A percentile compares a stretch with the other conserved stretches of the same genome.
phyloP scores from a whole-genome alignment of 2,888 invertebrate species.

The Megaustenia siamemsis region DNA sequence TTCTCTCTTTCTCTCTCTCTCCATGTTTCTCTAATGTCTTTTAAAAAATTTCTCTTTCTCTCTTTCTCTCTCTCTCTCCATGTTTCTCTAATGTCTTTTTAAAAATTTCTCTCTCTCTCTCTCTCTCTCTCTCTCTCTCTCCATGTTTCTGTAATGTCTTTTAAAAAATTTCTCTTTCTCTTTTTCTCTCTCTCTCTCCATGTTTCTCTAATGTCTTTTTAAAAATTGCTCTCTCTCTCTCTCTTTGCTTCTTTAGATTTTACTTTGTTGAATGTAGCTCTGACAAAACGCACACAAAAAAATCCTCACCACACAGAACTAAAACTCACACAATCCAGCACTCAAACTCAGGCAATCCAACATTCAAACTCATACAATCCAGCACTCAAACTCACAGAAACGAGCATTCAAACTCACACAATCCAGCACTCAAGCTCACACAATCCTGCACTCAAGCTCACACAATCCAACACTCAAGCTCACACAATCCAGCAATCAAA shows the following conservation, averaged over 20 bases:
- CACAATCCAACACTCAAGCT: too few relatives aligned
- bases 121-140: neutral
- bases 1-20: neutral
- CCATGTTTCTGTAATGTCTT: too few relatives aligned
- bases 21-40: neutral
- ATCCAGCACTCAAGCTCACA: too few relatives aligned
- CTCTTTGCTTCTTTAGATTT: constrained; percentile 26
- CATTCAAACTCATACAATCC: too few relatives aligned
- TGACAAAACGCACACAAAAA: neutral
- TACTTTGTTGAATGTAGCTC: neutral
- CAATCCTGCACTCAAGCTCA: too few relatives aligned
- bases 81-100: too few relatives aligned
- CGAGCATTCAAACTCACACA: neutral
- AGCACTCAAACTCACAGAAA: too few relatives aligned
- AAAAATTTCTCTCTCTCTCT: neutral
- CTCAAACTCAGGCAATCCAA: too few relatives aligned
- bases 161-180: neutral
- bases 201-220: too few relatives aligned
- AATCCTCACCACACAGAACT: too few relatives aligned
- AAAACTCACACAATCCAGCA: too few relatives aligned
- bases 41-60: neutral
- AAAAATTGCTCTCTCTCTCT: constrained; percentile 25
- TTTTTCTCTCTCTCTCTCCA: neutral
- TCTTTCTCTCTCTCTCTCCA: too few relatives aligned
- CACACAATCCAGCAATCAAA: neutral